Percentiles rank a stretch among this genome's conserved stretches.
Evolutionary conservation across 1,140 invertebrate species (phyloP).

Genomic region (Drosophila auraria): DNA sequence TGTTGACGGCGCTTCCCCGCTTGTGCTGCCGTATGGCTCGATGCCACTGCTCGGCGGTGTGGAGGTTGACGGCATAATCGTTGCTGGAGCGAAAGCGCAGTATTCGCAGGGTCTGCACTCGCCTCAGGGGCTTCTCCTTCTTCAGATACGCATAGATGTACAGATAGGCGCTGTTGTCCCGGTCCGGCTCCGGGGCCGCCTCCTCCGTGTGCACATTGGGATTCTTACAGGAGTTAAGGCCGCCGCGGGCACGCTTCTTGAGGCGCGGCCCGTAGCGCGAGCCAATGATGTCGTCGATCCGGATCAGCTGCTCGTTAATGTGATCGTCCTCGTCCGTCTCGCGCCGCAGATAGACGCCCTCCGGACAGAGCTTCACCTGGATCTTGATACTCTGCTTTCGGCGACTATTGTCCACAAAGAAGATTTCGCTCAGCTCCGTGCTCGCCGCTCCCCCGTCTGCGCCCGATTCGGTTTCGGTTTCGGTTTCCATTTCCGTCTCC

Average conservation of each 20-base stretch:
- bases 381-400: conserved; percentile 92
- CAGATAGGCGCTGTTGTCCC: conserved; percentile 91
- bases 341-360: conserved; percentile 90
- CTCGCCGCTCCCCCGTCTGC: neutral
- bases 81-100: conserved; percentile 92
- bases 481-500: conserved; percentile 7
- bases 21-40: conserved; percentile 82
- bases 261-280: conserved; percentile 92
- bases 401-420: conserved; percentile 90
- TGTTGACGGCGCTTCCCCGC: neutral
- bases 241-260: conserved; percentile 87
- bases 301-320: conserved; percentile 91
- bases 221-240: conserved; percentile 86
- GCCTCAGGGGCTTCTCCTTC: conserved; percentile 88
- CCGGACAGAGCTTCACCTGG: conserved; percentile 90
- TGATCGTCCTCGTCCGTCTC: conserved; percentile 86
- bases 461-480: too few relatives aligned
- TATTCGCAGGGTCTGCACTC: conserved; percentile 92
- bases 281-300: conserved; percentile 91
- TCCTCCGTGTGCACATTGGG: conserved; percentile 34
- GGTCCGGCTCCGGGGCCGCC: conserved; percentile 15
- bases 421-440: conserved; percentile 90
- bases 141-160: conserved; percentile 94
- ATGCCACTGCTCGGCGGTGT: conserved; percentile 92
- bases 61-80: conserved; percentile 92